Percentiles rank a stretch among this genome's conserved stretches.
These are phyloP conservation scores for Globicephala melas DNA, from an alignment of 2,113 vertebrate species.

Conservation along the genomic window DNA sequence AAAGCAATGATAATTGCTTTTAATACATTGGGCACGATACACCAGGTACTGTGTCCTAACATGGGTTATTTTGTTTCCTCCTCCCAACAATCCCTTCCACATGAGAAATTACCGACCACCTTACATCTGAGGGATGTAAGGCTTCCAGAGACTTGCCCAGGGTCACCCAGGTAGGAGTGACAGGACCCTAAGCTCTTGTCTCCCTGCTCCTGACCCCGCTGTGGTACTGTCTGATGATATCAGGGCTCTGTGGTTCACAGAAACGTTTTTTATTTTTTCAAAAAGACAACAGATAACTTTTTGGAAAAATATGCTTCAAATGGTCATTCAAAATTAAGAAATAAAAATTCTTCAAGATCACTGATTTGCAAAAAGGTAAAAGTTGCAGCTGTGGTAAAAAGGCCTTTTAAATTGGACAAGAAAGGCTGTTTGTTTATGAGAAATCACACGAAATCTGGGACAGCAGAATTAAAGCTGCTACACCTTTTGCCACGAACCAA, in stretches of 20 bases:
- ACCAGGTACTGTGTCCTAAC: too few relatives aligned
- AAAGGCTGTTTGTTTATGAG: background rate
- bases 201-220: background rate
- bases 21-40: too few relatives aligned
- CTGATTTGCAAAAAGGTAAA: background rate
- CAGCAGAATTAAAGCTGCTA: background rate
- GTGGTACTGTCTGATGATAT: background rate
- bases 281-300: background rate
- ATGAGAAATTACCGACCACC: too few relatives aligned
- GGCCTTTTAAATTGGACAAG: background rate
- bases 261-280: background rate
- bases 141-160: too few relatives aligned
- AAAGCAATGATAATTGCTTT: too few relatives aligned
- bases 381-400: background rate
- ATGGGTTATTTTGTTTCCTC: too few relatives aligned
- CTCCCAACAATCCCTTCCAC: too few relatives aligned
- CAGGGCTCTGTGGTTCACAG: too few relatives aligned
- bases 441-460: background rate
- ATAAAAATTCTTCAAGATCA: background rate
- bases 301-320: background rate
- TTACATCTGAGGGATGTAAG: too few relatives aligned
- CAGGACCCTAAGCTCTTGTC: too few relatives aligned
- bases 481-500: background rate
- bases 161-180: too few relatives aligned
- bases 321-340: background rate